Percentiles rank a stretch among this genome's conserved stretches.
Conservation (phyloP, 2,797 vertebrate species). For the Pseudopleuronectes americanus region DNA sequence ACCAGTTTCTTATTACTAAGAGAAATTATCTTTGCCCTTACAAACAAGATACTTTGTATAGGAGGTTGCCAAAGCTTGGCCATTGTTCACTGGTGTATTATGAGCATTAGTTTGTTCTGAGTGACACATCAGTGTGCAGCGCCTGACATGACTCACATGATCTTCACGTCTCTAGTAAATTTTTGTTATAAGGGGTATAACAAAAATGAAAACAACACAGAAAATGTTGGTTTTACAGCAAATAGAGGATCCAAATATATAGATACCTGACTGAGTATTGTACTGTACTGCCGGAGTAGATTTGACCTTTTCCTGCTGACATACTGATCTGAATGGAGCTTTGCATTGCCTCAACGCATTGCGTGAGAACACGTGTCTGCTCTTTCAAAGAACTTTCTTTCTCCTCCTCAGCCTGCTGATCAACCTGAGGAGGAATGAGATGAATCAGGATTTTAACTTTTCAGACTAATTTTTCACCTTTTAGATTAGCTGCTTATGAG, state of each 20-base stretch:
- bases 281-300: background rate
- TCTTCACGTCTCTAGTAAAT: no score
- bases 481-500: constrained; percentile 33
- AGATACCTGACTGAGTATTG: no score
- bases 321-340: constrained; percentile 63
- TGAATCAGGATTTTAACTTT: background rate
- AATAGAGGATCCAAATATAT: background rate
- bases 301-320: background rate
- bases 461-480: constrained; percentile 41
- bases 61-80: no score
- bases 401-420: constrained; percentile 58
- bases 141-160: background rate
- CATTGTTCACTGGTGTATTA: constrained; percentile 20
- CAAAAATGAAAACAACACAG: background rate
- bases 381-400: constrained; percentile 66
- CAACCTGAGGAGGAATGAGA: constrained; percentile 45
- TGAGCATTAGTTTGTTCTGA: constrained; percentile 43
- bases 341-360: constrained; percentile 59
- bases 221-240: background rate
- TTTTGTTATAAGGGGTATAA: background rate
- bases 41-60: no score
- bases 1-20: constrained; percentile 21
- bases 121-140: constrained; percentile 30
- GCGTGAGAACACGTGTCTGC: constrained; percentile 61
- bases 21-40: constrained; percentile 24